Percentiles rank a stretch among this genome's conserved stretches.
Conservation (phyloP, 2,797 vertebrate species). For the Sylvia borin region DNA sequence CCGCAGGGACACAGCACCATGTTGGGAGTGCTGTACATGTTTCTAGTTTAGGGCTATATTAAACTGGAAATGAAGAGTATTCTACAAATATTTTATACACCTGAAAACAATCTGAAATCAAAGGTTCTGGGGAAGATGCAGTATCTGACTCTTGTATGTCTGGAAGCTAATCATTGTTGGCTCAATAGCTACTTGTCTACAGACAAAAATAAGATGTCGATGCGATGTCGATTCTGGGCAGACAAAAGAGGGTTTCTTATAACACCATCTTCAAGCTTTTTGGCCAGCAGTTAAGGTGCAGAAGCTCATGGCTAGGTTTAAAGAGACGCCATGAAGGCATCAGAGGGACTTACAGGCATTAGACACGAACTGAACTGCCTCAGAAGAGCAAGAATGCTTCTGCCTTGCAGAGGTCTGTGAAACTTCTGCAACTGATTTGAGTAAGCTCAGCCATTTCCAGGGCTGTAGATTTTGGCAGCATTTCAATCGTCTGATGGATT, state of each 20-base stretch:
- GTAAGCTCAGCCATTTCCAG: background rate
- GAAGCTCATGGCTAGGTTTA: background rate
- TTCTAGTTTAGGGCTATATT: background rate
- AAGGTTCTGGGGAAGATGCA: background rate
- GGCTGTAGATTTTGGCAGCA: background rate
- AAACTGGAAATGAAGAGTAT: background rate
- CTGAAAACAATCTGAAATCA: background rate
- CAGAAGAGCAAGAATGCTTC: background rate
- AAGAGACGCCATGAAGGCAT: background rate
- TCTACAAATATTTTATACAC: background rate
- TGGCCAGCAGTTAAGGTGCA: background rate
- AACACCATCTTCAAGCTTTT: background rate
- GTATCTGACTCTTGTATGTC: background rate
- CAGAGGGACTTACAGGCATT: background rate
- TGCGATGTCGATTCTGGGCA: background rate
- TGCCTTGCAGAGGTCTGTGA: background rate
- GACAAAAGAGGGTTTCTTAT: background rate
- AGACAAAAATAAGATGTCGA: background rate
- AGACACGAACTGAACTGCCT: background rate
- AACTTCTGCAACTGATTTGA: background rate
- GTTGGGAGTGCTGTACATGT: background rate
- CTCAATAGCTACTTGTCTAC: background rate
- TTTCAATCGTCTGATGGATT: background rate
- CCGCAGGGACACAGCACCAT: background rate
- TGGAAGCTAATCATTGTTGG: background rate